A percentile compares a stretch with the other conserved stretches of the same genome.
phyloP scores from a whole-genome alignment of 2,888 invertebrate genomes.

The Microplitis deprimator region DNA sequence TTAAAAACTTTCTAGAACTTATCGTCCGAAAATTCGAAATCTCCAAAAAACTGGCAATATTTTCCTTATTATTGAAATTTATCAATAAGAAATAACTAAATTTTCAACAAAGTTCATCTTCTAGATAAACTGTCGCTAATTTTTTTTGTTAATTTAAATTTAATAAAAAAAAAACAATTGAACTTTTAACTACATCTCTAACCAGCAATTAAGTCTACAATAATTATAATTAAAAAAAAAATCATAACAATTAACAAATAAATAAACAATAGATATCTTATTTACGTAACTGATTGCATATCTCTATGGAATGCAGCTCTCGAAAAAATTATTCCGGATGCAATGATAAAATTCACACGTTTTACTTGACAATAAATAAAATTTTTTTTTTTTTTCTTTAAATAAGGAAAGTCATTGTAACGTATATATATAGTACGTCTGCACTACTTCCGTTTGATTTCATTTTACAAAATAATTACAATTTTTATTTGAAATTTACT shows the following conservation, averaged over 20 bases:
- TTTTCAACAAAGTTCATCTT: not conserved
- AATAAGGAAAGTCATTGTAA: not conserved
- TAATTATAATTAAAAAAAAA: not conserved
- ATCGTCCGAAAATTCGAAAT: no score
- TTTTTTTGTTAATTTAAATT: no score
- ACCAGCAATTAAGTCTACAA: not conserved
- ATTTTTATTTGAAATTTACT: no score
- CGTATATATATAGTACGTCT: not conserved
- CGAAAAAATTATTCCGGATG: not conserved
- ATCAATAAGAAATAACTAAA: not conserved
- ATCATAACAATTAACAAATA: not conserved
- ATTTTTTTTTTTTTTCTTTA: not conserved
- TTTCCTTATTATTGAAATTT: no score
- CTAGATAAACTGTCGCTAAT: no score
- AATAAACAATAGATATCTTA: not conserved
- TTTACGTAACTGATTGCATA: slow-evolving; percentile 1
- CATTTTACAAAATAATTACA: no score
- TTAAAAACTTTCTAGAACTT: no score
- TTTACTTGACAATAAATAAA: not conserved
- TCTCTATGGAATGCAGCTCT: not conserved
- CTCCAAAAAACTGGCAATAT: no score
- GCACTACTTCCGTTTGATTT: not conserved
- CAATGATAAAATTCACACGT: not conserved
- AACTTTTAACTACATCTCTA: no score
- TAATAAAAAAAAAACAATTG: no score